Evolutionary conservation across 2,113 vertebrate genomes (phyloP).

Genomic region (Picathartes gymnocephalus): DNA sequence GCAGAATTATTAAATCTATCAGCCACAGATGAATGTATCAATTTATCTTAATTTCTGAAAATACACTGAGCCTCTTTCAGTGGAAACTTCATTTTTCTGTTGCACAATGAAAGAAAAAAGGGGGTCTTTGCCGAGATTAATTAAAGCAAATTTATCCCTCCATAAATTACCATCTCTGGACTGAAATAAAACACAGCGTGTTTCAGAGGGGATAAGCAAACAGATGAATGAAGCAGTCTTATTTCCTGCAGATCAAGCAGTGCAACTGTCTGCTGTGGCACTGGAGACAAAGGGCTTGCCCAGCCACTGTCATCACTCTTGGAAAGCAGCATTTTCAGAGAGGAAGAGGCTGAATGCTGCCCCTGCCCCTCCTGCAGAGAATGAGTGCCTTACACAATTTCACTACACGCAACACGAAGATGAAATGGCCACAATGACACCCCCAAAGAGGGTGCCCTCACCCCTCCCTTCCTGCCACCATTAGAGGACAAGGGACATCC

Average conservation of each 20-base stretch:
- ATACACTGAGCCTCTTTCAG: slow-evolving; percentile 55
- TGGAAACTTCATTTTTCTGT: slow-evolving; percentile 50
- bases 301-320: slow-evolving; percentile 22
- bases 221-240: slow-evolving; percentile 30
- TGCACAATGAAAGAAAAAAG: slow-evolving; percentile 41
- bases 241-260: slow-evolving; percentile 23
- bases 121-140: slow-evolving; percentile 48
- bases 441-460: neutral
- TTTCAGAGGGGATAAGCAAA: slow-evolving; percentile 22
- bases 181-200: slow-evolving; percentile 24
- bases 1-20: slow-evolving; percentile 66
- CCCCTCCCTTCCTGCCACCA: neutral
- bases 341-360: slow-evolving; percentile 1
- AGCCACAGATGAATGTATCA: slow-evolving; percentile 55
- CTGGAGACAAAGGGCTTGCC: neutral
- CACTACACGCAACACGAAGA: neutral
- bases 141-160: slow-evolving; percentile 56
- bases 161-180: slow-evolving; percentile 20
- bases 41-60: slow-evolving; percentile 75
- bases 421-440: neutral
- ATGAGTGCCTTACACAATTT: neutral
- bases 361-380: neutral
- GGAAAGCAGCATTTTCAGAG: neutral
- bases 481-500: neutral
- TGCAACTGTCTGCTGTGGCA: neutral